phyloP scores from a whole-genome alignment of 2,797 vertebrate species.

The Xerus rutilus region DNA sequence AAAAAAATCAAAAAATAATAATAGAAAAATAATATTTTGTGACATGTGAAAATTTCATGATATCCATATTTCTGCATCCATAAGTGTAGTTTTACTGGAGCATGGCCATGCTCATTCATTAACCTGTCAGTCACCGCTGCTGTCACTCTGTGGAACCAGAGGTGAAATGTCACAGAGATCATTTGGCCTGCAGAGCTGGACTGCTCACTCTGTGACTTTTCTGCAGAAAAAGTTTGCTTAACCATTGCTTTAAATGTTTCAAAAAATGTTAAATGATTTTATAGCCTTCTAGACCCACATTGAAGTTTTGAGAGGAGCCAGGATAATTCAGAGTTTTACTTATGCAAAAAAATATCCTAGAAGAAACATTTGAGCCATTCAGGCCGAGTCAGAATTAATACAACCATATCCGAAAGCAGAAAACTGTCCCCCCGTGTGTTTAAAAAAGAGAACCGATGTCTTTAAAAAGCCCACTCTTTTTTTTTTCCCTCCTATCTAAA shows the following conservation, averaged over 20 bases:
- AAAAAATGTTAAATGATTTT: not conserved
- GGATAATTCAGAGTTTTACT: not conserved
- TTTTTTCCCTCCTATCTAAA: not conserved
- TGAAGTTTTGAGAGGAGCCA: conserved; percentile 3
- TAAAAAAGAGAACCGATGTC: conserved; percentile 31
- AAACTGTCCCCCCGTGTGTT: not conserved
- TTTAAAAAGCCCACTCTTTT: conserved; percentile 63
- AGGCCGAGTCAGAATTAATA: not conserved
- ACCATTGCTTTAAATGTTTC: not conserved
- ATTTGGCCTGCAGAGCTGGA: not conserved
- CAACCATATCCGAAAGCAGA: not conserved
- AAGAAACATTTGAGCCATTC: conserved; percentile 21
- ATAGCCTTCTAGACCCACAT: conserved; percentile 41
- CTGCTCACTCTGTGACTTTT: not conserved
- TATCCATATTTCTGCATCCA: conserved; percentile 6
- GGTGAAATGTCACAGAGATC: not conserved
- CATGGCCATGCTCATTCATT: not conserved
- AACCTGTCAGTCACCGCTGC: not conserved
- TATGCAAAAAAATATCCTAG: not conserved
- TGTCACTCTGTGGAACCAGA: not conserved
- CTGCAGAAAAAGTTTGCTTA: not conserved
- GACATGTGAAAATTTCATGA: not conserved
- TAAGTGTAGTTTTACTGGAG: conserved; percentile 16
- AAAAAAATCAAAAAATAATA: not conserved
- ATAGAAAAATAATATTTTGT: not conserved